Conservation (phyloP, 1,140 invertebrate genomes). For the Chironomus tepperi region DNA sequence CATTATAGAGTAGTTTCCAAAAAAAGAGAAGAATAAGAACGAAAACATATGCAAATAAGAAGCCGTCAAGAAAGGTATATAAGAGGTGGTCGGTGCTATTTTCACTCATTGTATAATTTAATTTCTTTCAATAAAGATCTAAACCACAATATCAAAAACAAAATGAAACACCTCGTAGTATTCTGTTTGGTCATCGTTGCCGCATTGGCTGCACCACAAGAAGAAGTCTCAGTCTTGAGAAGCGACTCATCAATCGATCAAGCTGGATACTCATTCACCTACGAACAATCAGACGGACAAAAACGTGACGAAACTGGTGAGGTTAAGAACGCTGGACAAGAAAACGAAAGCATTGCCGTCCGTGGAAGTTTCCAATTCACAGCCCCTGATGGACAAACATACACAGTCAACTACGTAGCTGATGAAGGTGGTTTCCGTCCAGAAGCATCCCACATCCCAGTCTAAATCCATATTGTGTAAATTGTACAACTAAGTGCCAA, state of each 20-base stretch:
- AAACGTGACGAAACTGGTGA: constrained; percentile 24
- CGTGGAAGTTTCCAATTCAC: constrained; percentile 64
- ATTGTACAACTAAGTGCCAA: constrained; percentile 3
- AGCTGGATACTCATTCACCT: background rate
- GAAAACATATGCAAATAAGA: background rate
- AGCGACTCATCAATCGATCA: background rate
- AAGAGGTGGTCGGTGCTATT: background rate
- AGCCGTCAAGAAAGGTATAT: background rate
- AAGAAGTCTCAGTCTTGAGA: background rate
- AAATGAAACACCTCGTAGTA: background rate
- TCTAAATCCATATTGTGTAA: background rate
- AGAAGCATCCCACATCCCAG: constrained; percentile 51
- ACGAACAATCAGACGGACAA: constrained; percentile 25
- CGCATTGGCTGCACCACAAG: background rate
- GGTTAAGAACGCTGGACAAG: background rate
- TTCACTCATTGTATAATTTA: background rate
- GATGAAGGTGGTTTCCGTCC: constrained; percentile 60
- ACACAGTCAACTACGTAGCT: constrained; percentile 51
- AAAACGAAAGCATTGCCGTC: background rate
- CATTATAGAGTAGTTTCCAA: no score
- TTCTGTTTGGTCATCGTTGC: background rate
- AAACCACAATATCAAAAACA: background rate
- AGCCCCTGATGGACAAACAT: constrained; percentile 40
- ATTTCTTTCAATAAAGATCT: background rate
- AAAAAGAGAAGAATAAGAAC: background rate